These are phyloP conservation scores for Globia sparganii DNA, from an alignment of 2,888 invertebrate species.

Conservation along the genomic window DNA sequence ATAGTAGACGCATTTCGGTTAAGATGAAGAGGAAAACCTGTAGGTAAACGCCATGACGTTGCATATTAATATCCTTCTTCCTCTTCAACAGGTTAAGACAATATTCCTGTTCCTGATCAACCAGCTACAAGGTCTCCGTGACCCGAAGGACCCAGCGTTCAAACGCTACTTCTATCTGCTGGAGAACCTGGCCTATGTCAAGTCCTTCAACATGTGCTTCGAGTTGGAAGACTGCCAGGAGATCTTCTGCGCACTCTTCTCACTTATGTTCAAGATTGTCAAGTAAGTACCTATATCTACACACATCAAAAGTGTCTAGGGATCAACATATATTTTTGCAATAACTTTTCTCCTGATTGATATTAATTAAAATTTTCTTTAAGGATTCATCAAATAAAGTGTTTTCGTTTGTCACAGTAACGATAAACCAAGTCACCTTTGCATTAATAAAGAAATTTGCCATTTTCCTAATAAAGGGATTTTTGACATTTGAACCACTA, in stretches of 20 bases:
- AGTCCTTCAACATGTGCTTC: constrained; percentile 99
- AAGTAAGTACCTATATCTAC: constrained; percentile 97
- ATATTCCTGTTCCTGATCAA: constrained; percentile 98
- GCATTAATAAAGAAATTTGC: too few relatives aligned
- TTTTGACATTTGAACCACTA: too few relatives aligned
- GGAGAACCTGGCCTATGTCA: constrained; percentile 99
- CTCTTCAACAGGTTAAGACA: constrained; percentile 89
- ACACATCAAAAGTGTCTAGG: too few relatives aligned
- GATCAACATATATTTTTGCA: too few relatives aligned
- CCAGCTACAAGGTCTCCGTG: constrained; percentile 97
- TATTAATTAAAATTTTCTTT: too few relatives aligned
- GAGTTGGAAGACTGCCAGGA: constrained; percentile 99
- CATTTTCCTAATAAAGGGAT: too few relatives aligned
- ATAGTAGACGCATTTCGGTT: background rate
- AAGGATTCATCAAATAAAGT: too few relatives aligned
- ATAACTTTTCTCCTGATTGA: too few relatives aligned
- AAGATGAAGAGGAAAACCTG: background rate
- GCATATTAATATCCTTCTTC: background rate
- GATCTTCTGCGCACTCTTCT: constrained; percentile 98
- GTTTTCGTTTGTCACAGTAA: too few relatives aligned
- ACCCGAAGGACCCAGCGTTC: constrained; percentile 99
- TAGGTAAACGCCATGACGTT: background rate
- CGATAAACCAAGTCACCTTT: too few relatives aligned
- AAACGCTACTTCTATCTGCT: constrained; percentile 99
- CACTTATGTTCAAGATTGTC: constrained; percentile 98